These are phyloP conservation scores for Drosophila leontia DNA, from an alignment of 1,140 invertebrate species.

Conservation along the genomic window DNA sequence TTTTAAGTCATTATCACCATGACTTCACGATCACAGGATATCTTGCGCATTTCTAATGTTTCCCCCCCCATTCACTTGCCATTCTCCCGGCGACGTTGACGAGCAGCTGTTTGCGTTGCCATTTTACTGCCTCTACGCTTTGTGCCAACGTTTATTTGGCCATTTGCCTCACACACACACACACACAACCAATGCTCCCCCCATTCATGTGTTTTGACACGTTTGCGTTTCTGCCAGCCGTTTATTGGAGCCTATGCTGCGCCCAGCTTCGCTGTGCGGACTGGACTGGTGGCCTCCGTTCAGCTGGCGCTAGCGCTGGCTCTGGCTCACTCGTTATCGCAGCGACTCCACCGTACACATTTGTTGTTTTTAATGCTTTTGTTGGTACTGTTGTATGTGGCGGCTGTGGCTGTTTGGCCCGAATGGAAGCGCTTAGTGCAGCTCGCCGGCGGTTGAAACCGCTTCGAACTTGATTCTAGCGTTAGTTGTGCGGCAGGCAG, in stretches of 20 bases:
- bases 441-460: constrained; percentile 64
- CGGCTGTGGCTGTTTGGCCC: constrained; percentile 47
- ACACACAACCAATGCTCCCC: constrained; percentile 4
- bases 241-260: constrained; percentile 39
- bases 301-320: constrained; percentile 13
- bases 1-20: not conserved
- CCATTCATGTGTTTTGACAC: constrained; percentile 65
- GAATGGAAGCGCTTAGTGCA: constrained; percentile 59
- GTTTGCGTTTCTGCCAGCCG: constrained; percentile 55
- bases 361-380: constrained; percentile 13
- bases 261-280: constrained; percentile 26
- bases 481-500: constrained; percentile 42
- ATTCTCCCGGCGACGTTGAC: constrained; percentile 27
- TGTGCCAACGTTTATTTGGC: constrained; percentile 33
- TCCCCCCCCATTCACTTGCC: constrained; percentile 16
- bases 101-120: constrained; percentile 46
- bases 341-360: constrained; percentile 20
- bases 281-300: constrained; percentile 38
- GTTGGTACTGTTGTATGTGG: constrained; percentile 26
- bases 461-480: constrained; percentile 73
- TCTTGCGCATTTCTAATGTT: constrained; percentile 22
- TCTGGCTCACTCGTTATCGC: constrained; percentile 41
- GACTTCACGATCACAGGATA: constrained; percentile 6
- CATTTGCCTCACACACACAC: constrained; percentile 30
- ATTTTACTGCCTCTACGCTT: constrained; percentile 26